Evolutionary conservation across 2,113 vertebrate genomes (phyloP).

Genomic region (Megaceryle maxima): DNA sequence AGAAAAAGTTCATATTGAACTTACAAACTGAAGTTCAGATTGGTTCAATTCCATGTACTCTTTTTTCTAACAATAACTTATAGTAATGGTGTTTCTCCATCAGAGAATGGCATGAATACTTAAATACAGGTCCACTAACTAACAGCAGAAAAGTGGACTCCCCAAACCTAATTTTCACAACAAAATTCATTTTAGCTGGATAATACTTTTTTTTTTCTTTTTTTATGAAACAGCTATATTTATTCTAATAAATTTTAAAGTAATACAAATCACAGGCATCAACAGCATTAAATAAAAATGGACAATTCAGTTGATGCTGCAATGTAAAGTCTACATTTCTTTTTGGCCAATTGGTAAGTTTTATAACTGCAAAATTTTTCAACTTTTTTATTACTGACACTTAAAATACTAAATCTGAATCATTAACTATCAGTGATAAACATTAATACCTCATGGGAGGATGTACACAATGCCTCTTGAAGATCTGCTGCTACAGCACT

Average conservation of each 20-base stretch:
- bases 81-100: neutral
- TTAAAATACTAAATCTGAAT: neutral
- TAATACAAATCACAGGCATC: neutral
- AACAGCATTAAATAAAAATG: neutral
- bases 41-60: neutral
- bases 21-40: neutral
- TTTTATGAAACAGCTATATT: neutral
- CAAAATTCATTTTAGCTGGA: neutral
- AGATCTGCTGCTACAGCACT: neutral
- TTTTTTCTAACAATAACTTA: neutral
- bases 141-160: neutral
- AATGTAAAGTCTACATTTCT: neutral
- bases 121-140: neutral
- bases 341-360: neutral
- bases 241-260: neutral
- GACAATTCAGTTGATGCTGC: neutral
- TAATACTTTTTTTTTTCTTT: neutral
- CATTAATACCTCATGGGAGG: neutral
- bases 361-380: neutral
- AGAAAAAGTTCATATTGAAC: neutral
- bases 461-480: neutral
- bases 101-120: neutral
- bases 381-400: neutral
- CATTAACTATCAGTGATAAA: neutral
- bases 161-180: neutral